A percentile compares a stretch with the other conserved stretches of the same genome.
Conservation (phyloP, 2,113 vertebrate species). For the Ardeotis arabs region DNA sequence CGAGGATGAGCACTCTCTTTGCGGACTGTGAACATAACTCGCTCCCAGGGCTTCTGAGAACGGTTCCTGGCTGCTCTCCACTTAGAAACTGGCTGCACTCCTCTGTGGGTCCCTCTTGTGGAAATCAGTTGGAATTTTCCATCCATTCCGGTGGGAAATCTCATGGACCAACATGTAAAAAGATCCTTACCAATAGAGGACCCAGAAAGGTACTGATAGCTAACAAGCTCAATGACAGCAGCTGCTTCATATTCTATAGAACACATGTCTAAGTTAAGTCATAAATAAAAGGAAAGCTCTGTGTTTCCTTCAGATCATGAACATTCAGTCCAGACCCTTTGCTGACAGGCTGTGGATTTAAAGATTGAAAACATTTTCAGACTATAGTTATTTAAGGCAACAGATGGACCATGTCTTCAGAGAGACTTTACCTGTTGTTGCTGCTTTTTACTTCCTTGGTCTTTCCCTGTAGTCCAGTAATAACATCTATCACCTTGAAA, state of each 20-base stretch:
- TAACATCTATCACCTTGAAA: not conserved
- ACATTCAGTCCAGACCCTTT: not conserved
- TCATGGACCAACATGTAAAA: not conserved
- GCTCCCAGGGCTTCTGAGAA: not conserved
- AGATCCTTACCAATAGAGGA: fast-evolving
- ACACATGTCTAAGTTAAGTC: not conserved
- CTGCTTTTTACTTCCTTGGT: not conserved
- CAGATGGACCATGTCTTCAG: not conserved
- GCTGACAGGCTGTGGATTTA: not conserved
- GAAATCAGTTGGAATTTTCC: not conserved
- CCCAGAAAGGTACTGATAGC: not conserved
- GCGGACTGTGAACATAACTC: not conserved
- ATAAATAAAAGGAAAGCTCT: not conserved
- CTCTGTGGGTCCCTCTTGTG: not conserved
- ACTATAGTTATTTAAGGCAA: not conserved
- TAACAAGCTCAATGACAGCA: not conserved
- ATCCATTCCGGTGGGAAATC: not conserved
- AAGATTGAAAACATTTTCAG: not conserved
- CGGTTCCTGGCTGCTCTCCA: not conserved
- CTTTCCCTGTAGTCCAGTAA: not conserved
- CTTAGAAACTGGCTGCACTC: not conserved
- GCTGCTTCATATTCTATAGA: not conserved
- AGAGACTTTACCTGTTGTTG: not conserved
- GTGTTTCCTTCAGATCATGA: not conserved
- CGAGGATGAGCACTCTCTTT: not conserved